A percentile compares a stretch with the other conserved stretches of the same genome.
Evolutionary conservation across 2,797 vertebrate species (phyloP).

Genomic region (Naso thynnoides): DNA sequence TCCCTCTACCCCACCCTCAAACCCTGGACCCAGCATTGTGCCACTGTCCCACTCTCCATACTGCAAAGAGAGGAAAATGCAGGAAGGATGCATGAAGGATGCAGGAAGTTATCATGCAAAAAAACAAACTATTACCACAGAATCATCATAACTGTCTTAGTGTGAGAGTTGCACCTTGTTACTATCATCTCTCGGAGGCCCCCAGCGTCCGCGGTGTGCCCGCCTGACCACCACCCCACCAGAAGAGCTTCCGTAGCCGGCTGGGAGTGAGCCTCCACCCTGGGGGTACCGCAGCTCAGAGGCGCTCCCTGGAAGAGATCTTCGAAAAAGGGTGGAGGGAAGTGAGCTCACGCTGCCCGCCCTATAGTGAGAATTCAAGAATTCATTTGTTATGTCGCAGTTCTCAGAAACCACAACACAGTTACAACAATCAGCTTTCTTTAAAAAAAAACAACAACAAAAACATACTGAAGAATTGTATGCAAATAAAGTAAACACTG

Average conservation of each 20-base stretch:
- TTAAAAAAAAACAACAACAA: neutral
- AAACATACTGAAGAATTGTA: too few relatives aligned
- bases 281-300: slow-evolving; percentile 93
- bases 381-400: slow-evolving; percentile 39
- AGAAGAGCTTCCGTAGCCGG: slow-evolving; percentile 87
- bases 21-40: slow-evolving; percentile 79
- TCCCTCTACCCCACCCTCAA: slow-evolving; percentile 81
- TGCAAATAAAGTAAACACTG: slow-evolving; percentile 13
- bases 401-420: slow-evolving; percentile 20
- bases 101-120: neutral
- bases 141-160: neutral
- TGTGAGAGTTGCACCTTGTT: slow-evolving; percentile 84
- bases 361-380: slow-evolving; percentile 68
- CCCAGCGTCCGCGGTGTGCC: slow-evolving; percentile 90
- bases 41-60: slow-evolving; percentile 89
- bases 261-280: slow-evolving; percentile 85
- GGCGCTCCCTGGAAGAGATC: slow-evolving; percentile 93
- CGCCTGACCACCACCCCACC: slow-evolving; percentile 88
- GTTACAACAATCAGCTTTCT: slow-evolving; percentile 7
- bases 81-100: neutral
- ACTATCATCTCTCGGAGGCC: slow-evolving; percentile 86
- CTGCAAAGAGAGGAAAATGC: slow-evolving; percentile 52
- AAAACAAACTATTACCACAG: neutral
- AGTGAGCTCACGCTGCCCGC: slow-evolving; percentile 83
- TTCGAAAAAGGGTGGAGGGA: slow-evolving; percentile 83